phyloP scores from a whole-genome alignment of 2,888 invertebrate species.

The Parapristionchus giblindavisi region DNA sequence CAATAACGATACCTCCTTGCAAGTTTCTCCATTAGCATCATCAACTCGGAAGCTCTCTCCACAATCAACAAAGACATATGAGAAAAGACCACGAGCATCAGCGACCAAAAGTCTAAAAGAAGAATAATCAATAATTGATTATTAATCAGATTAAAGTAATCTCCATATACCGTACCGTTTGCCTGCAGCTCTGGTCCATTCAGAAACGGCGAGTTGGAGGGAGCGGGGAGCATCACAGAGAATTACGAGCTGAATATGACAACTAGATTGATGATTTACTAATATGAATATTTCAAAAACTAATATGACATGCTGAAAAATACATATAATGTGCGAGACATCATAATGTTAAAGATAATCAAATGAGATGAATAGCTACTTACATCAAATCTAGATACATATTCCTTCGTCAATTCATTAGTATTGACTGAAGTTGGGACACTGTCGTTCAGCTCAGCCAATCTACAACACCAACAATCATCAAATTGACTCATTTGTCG shows the following conservation, averaged over 20 bases:
- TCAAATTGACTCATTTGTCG: no score
- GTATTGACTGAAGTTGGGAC: slow-evolving; percentile 79
- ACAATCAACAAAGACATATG: slow-evolving; percentile 90
- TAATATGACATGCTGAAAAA: no score
- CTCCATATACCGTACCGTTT: slow-evolving; percentile 41
- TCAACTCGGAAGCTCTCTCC: slow-evolving; percentile 87
- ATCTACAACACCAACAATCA: slow-evolving; percentile 38
- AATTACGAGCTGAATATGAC: slow-evolving; percentile 80
- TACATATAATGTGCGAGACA: no score
- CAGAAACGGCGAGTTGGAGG: slow-evolving; percentile 84
- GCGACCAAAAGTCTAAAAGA: slow-evolving; percentile 78
- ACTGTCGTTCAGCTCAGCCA: slow-evolving; percentile 73
- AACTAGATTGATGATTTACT: neutral
- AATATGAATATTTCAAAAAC: no score
- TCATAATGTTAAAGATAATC: no score
- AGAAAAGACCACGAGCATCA: slow-evolving; percentile 89
- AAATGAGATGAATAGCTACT: slow-evolving; percentile 32
- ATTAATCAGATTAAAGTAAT: neutral
- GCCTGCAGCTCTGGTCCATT: slow-evolving; percentile 79
- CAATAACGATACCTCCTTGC: slow-evolving; percentile 77
- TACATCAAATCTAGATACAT: slow-evolving; percentile 76
- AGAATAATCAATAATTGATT: neutral
- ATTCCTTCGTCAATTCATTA: slow-evolving; percentile 81
- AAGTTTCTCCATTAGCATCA: slow-evolving; percentile 90
- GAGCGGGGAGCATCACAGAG: slow-evolving; percentile 81